Evolutionary conservation across 2,113 vertebrate species (phyloP).

Genomic region (Octodon degus): DNA sequence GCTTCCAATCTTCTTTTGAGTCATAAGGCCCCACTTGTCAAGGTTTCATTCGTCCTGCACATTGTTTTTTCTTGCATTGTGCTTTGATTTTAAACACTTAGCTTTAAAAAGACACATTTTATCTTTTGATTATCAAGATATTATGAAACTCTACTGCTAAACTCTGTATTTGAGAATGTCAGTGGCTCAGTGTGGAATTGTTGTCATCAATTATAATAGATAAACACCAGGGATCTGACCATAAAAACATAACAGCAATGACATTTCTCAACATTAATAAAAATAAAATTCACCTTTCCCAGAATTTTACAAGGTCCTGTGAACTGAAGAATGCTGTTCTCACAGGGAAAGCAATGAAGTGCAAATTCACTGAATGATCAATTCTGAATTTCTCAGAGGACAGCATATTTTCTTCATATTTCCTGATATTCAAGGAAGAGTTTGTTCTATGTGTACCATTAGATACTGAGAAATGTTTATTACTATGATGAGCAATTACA

Average conservation of each 20-base stretch:
- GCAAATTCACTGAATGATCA: slow-evolving; percentile 2
- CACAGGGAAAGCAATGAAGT: neutral
- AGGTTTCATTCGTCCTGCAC: neutral
- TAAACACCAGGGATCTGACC: neutral
- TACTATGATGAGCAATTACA: neutral
- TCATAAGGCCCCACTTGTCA: neutral
- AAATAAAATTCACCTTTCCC: slow-evolving; percentile 18
- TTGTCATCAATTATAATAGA: neutral
- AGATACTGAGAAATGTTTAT: neutral
- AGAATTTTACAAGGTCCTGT: neutral
- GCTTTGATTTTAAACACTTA: slow-evolving; percentile 9
- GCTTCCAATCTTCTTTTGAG: neutral
- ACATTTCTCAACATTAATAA: slow-evolving; percentile 41
- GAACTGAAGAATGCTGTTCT: neutral
- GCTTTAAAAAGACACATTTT: neutral
- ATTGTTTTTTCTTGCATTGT: neutral
- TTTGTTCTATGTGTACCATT: neutral
- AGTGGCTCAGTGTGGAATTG: neutral
- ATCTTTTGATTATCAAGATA: neutral
- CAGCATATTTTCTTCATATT: neutral
- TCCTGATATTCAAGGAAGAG: neutral
- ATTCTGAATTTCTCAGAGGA: neutral
- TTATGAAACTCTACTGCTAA: neutral
- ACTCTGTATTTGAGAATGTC: neutral
- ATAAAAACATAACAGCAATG: neutral